Conservation (phyloP, 2,113 vertebrate genomes). For the Ictidomys tridecemlineatus region DNA sequence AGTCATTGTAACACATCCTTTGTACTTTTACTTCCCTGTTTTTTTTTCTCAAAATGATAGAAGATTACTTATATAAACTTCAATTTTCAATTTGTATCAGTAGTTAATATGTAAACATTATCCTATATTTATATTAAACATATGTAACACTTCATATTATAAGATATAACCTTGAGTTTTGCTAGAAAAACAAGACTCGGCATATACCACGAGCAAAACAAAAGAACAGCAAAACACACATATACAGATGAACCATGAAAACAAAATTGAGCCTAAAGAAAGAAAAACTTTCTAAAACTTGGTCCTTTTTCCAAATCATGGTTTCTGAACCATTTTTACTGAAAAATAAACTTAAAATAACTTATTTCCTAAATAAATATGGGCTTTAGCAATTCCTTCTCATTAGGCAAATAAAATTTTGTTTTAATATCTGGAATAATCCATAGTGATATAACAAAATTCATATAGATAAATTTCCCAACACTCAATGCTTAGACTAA, state of each 20-base stretch:
- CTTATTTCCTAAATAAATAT: slow-evolving; percentile 34
- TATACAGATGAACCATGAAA: not conserved
- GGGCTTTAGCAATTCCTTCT: slow-evolving; percentile 37
- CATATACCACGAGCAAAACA: slow-evolving; percentile 48
- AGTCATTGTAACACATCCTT: not conserved
- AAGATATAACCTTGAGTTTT: not conserved
- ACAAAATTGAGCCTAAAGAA: not conserved
- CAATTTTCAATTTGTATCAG: too few relatives aligned
- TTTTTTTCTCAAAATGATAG: slow-evolving; percentile 32
- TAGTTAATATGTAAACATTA: not conserved
- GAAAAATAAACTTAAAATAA: slow-evolving; percentile 64
- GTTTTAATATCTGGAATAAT: slow-evolving; percentile 32
- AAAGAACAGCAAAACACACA: not conserved
- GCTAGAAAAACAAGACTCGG: slow-evolving; percentile 37
- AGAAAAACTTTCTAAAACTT: slow-evolving; percentile 25
- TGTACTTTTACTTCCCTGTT: not conserved
- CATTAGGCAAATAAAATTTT: slow-evolving; percentile 24
- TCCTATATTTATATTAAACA: too few relatives aligned
- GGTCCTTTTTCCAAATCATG: not conserved
- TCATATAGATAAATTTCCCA: not conserved
- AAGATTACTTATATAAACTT: not conserved
- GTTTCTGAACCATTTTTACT: slow-evolving; percentile 30
- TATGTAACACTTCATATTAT: not conserved
- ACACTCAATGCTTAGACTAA: slow-evolving; percentile 32
- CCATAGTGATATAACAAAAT: slow-evolving; percentile 28